These are phyloP conservation scores for Choreutis nemorana DNA, from an alignment of 2,888 invertebrate genomes.

Conservation along the genomic window DNA sequence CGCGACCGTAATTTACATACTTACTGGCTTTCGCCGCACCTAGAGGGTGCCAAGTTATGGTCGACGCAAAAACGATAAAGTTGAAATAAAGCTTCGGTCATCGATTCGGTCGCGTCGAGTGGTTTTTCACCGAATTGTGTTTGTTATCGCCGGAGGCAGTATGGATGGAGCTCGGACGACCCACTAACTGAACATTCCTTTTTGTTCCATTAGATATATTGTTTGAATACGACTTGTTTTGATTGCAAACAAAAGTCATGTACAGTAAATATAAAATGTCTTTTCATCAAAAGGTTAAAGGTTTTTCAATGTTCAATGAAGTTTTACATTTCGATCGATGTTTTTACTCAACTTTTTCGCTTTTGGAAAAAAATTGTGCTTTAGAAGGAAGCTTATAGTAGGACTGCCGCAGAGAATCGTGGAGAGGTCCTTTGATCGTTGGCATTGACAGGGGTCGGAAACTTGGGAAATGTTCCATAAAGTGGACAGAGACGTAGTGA, in stretches of 20 bases:
- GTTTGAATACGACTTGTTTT: no score
- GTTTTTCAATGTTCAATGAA: no score
- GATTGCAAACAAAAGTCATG: no score
- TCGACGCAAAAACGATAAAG: slow-evolving; percentile 60
- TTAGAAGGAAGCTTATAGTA: no score
- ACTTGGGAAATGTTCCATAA: slow-evolving; percentile 19
- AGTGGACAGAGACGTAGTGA: slow-evolving; percentile 14
- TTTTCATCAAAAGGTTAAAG: no score
- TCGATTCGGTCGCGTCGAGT: slow-evolving; percentile 47
- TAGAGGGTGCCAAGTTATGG: slow-evolving; percentile 58
- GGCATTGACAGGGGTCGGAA: slow-evolving; percentile 29
- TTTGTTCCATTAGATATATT: slow-evolving; percentile 27
- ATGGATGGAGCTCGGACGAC: slow-evolving; percentile 11
- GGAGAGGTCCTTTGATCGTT: slow-evolving; percentile 21
- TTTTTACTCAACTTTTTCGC: no score
- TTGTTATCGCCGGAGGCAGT: slow-evolving; percentile 36
- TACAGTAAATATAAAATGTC: no score
- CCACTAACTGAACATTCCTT: slow-evolving; percentile 23
- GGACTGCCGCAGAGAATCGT: no score
- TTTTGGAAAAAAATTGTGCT: no score
- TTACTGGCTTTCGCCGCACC: slow-evolving; percentile 60
- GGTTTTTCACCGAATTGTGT: slow-evolving; percentile 50
- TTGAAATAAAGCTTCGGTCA: slow-evolving; percentile 61
- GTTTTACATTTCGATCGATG: no score
- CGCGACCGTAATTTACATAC: slow-evolving; percentile 67